Evolutionary conservation across 2,113 vertebrate species (phyloP).

Genomic region (Cebus imitator): DNA sequence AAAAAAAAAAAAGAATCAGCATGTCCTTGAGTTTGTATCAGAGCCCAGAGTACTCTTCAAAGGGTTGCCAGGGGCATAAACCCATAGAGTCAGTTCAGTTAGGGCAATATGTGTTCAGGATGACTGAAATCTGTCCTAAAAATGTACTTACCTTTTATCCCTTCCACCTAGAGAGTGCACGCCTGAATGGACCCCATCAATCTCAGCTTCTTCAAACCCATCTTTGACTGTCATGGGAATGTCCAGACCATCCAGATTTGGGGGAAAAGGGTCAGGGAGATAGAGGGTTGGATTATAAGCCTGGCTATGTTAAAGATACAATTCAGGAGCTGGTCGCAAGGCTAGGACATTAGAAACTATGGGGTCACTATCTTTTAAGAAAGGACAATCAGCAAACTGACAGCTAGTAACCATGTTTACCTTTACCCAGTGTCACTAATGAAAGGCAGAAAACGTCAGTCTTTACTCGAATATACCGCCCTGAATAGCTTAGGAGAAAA

Average conservation of each 20-base stretch:
- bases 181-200: constrained; percentile 2
- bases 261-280: neutral
- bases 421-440: neutral
- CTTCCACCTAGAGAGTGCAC: constrained; percentile 44
- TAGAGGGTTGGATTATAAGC: neutral
- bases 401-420: neutral
- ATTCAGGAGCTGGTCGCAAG: neutral
- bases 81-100: neutral
- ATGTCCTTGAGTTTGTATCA: neutral
- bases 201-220: constrained; percentile 32
- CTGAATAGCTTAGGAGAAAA: neutral
- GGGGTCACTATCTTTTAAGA: neutral
- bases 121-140: constrained; percentile 45
- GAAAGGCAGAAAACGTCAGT: neutral
- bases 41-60: neutral
- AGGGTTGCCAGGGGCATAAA: constrained; percentile 26
- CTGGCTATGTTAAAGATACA: neutral
- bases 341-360: neutral
- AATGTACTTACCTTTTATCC: constrained; percentile 58
- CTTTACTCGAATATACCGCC: neutral
- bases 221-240: neutral
- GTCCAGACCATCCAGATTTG: neutral
- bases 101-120: constrained; percentile 30
- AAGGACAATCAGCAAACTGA: neutral
- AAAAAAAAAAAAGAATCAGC: neutral